phyloP scores from a whole-genome alignment of 2,113 vertebrate species.

The Aptenodytes patagonicus region DNA sequence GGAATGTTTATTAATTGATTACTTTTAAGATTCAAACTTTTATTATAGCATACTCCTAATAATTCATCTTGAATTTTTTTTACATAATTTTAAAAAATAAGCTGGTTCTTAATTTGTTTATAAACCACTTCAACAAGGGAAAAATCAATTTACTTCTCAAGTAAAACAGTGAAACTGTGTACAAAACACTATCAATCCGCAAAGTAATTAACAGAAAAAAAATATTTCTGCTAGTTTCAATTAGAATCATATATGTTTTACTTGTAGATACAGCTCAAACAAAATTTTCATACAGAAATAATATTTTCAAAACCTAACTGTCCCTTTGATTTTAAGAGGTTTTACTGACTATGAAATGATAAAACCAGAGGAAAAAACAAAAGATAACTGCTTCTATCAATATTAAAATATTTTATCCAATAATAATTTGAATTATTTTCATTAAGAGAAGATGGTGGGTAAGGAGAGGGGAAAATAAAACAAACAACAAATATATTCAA shows the following conservation, averaged over 20 bases:
- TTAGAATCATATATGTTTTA: neutral
- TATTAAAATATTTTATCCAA: neutral
- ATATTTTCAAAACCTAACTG: neutral
- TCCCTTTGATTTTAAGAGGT: neutral
- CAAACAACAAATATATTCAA: neutral
- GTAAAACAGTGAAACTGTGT: neutral
- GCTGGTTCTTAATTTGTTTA: neutral
- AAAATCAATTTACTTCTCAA: neutral
- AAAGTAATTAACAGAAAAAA: neutral
- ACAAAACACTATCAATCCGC: neutral
- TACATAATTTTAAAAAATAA: neutral
- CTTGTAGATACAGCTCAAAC: neutral
- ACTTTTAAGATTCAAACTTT: neutral
- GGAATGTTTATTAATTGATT: neutral
- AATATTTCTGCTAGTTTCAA: neutral
- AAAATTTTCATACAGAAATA: neutral
- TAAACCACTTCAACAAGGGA: neutral
- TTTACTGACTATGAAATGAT: neutral
- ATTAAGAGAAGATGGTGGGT: neutral
- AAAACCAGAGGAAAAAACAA: neutral
- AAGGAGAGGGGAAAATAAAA: neutral
- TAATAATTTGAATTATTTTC: neutral
- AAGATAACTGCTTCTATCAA: neutral
- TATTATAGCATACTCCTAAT: neutral
- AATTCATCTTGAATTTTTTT: neutral